Conservation (phyloP, 2,797 vertebrate species). For the Enteromius radiatus region DNA sequence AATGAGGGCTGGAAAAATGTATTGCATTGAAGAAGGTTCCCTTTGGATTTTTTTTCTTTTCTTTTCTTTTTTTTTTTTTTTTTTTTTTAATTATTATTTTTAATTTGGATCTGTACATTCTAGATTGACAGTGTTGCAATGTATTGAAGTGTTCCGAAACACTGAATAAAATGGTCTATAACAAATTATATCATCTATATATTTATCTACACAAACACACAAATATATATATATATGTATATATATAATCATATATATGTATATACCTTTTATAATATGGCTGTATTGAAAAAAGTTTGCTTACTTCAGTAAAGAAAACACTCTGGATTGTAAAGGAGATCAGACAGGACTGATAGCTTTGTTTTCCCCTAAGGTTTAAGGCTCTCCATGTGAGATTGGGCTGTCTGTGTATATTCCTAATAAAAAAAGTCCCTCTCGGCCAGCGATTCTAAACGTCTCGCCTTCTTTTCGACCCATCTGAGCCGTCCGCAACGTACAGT, state of each 20-base stretch:
- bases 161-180: slow-evolving; percentile 83
- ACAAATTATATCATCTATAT: slow-evolving; percentile 88
- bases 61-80: slow-evolving; percentile 11
- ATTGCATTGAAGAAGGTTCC: slow-evolving; percentile 79
- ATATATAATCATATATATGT: slow-evolving; percentile 79
- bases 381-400: slow-evolving; percentile 74
- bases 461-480: background rate
- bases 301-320: slow-evolving; percentile 83
- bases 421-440: slow-evolving; percentile 50
- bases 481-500: slow-evolving; percentile 64
- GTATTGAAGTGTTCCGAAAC: slow-evolving; percentile 77
- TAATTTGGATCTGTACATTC: slow-evolving; percentile 73
- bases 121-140: slow-evolving; percentile 75
- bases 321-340: slow-evolving; percentile 78
- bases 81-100: slow-evolving; percentile 26
- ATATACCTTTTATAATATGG: slow-evolving; percentile 82
- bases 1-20: slow-evolving; percentile 74
- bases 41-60: slow-evolving; percentile 72
- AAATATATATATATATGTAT: slow-evolving; percentile 82
- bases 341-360: slow-evolving; percentile 74
- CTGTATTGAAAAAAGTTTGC: slow-evolving; percentile 84
- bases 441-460: slow-evolving; percentile 8
- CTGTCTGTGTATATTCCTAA: slow-evolving; percentile 59
- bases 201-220: slow-evolving; percentile 88
- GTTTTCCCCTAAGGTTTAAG: slow-evolving; percentile 73